Conservation (phyloP, 2,888 invertebrate species). For the Napeogenes inachia region DNA sequence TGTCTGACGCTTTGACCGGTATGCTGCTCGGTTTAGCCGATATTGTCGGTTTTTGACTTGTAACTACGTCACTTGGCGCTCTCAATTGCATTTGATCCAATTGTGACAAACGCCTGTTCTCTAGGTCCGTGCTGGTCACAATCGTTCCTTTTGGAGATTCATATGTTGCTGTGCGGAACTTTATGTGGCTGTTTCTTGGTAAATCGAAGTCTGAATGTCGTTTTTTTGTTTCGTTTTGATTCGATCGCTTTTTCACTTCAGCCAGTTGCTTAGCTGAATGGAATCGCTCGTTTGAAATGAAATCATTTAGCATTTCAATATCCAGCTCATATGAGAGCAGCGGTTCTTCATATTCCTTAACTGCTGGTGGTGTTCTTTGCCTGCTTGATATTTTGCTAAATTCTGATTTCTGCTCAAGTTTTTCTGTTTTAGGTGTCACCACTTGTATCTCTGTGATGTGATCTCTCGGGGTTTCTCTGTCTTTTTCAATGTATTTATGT, state of each 20-base stretch:
- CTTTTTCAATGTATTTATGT: slow-evolving; percentile 45
- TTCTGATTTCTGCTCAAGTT: slow-evolving; percentile 46
- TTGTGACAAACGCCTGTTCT: slow-evolving; percentile 78
- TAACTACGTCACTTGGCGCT: slow-evolving; percentile 43
- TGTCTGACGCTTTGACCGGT: slow-evolving; percentile 63
- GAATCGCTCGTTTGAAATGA: slow-evolving; percentile 67
- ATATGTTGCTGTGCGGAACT: slow-evolving; percentile 80
- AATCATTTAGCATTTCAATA: slow-evolving; percentile 67
- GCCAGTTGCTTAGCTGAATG: slow-evolving; percentile 63
- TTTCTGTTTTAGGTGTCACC: slow-evolving; percentile 76
- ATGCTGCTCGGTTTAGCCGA: slow-evolving; percentile 70
- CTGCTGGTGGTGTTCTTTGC: slow-evolving; percentile 52
- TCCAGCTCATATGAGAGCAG: slow-evolving; percentile 64
- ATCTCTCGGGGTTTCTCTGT: slow-evolving; percentile 57
- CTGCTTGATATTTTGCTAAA: slow-evolving; percentile 56
- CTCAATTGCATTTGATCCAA: slow-evolving; percentile 66
- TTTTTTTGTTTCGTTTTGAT: slow-evolving; percentile 67
- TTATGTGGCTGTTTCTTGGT: slow-evolving; percentile 77
- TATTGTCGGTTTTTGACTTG: slow-evolving; percentile 56
- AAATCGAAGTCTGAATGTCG: slow-evolving; percentile 73
- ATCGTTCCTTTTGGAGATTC: slow-evolving; percentile 77
- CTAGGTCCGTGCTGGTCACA: slow-evolving; percentile 70
- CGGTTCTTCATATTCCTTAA: slow-evolving; percentile 48
- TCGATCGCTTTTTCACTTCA: slow-evolving; percentile 62
- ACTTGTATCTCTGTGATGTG: slow-evolving; percentile 87